Evolutionary conservation across 2,888 invertebrate species (phyloP).

Genomic region (Crematogaster levior): DNA sequence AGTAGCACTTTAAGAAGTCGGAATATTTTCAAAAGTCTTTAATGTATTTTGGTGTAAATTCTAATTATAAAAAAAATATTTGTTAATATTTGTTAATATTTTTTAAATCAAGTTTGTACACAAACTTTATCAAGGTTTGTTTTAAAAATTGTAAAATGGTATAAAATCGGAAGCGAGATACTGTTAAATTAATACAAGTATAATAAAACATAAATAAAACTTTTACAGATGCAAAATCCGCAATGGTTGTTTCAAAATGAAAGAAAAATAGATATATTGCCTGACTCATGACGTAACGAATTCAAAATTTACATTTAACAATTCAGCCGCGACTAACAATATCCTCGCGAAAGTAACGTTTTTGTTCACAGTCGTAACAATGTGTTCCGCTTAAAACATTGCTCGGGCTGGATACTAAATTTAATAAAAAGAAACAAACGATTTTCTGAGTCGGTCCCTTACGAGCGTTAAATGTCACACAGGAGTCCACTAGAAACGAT

Average conservation of each 20-base stretch:
- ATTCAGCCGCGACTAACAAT: constrained; percentile 22
- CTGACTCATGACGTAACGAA: constrained; percentile 13
- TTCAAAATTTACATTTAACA: constrained; percentile 43
- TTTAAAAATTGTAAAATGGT: neutral
- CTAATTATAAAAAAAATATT: constrained; percentile 22
- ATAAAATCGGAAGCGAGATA: neutral
- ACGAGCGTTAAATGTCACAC: constrained; percentile 71
- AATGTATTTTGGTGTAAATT: constrained; percentile 9
- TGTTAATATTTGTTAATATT: neutral
- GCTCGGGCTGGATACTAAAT: constrained; percentile 44
- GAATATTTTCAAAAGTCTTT: neutral
- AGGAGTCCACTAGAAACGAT: constrained; percentile 69
- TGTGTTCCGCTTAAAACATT: constrained; percentile 40
- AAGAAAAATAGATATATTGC: constrained; percentile 5
- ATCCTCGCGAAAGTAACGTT: constrained; percentile 32
- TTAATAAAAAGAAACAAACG: constrained; percentile 57
- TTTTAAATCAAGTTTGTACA: neutral
- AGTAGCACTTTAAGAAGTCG: neutral
- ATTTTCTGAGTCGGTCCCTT: constrained; percentile 49
- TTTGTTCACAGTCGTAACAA: constrained; percentile 27
- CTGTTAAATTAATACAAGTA: constrained; percentile 26
- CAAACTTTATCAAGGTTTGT: constrained; percentile 2
- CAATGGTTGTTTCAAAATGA: constrained; percentile 34
- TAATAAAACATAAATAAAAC: constrained; percentile 18
- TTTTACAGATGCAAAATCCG: constrained; percentile 15